These are phyloP conservation scores for Ailurus styani DNA, from an alignment of 2,113 vertebrate species.

Conservation along the genomic window DNA sequence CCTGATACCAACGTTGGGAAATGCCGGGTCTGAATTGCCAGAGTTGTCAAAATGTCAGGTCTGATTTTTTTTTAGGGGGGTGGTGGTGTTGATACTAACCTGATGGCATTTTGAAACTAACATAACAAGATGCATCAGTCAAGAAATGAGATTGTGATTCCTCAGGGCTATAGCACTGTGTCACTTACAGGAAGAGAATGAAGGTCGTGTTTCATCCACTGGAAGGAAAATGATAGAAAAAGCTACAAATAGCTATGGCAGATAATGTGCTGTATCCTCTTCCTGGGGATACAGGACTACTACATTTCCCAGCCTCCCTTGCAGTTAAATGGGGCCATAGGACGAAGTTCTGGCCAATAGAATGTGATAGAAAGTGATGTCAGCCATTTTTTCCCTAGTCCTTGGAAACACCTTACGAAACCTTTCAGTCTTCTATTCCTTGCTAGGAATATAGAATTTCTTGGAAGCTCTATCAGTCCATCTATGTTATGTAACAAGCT, in stretches of 20 bases:
- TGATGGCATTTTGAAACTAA: slow-evolving; percentile 8
- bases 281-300: neutral
- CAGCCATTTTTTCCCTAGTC: neutral
- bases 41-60: neutral
- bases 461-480: neutral
- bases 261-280: neutral
- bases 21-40: neutral
- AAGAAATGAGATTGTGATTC: neutral
- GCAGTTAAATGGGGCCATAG: neutral
- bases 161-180: neutral
- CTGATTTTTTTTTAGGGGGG: neutral
- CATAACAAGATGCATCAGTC: neutral
- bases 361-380: neutral
- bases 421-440: neutral
- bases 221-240: neutral
- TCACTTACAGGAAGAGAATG: neutral
- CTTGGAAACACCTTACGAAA: neutral
- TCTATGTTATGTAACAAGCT: neutral
- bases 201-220: neutral
- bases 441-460: neutral
- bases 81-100: neutral
- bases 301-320: neutral
- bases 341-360: neutral
- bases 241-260: neutral
- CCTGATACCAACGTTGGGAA: neutral